phyloP scores from a whole-genome alignment of 2,797 vertebrate species.

The Argentina silus region DNA sequence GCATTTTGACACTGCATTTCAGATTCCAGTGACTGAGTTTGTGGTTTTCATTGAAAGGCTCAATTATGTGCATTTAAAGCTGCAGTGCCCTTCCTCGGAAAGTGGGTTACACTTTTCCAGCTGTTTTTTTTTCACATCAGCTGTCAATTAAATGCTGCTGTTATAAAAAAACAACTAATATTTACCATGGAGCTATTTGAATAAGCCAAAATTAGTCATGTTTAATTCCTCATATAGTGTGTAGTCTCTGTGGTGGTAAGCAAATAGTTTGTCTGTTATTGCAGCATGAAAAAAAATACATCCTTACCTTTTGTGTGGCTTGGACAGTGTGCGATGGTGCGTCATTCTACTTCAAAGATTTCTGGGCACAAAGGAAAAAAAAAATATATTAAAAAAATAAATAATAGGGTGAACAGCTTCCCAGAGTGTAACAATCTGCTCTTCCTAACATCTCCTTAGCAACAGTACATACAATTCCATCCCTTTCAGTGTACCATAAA shows the following conservation, averaged over 20 bases:
- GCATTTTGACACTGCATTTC: slow-evolving; percentile 50
- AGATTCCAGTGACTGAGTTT: slow-evolving; percentile 47
- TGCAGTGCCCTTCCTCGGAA: slow-evolving; percentile 49
- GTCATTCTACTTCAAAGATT: slow-evolving; percentile 35
- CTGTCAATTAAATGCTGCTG: slow-evolving; percentile 15
- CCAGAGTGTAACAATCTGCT: slow-evolving; percentile 38
- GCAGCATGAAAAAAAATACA: slow-evolving; percentile 16
- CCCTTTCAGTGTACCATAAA: slow-evolving; percentile 45
- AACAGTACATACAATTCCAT: slow-evolving; percentile 60
- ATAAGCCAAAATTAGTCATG: neutral
- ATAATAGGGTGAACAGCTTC: slow-evolving; percentile 38
- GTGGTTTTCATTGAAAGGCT: slow-evolving; percentile 57
- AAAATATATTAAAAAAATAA: slow-evolving; percentile 31
- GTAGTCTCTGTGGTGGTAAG: slow-evolving; percentile 20
- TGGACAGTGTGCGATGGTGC: slow-evolving; percentile 14
- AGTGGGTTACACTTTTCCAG: slow-evolving; percentile 11
- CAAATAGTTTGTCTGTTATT: slow-evolving; percentile 15
- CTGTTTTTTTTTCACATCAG: slow-evolving; percentile 16
- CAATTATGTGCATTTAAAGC: slow-evolving; percentile 65
- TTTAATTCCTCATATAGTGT: slow-evolving; percentile 21
- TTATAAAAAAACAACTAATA: neutral
- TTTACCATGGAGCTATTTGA: neutral
- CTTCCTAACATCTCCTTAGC: slow-evolving; percentile 60
- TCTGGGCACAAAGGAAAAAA: slow-evolving; percentile 43
- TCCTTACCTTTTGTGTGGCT: slow-evolving; percentile 52